phyloP scores from a whole-genome alignment of 2,113 vertebrate species.

The Laterallus jamaicensis region DNA sequence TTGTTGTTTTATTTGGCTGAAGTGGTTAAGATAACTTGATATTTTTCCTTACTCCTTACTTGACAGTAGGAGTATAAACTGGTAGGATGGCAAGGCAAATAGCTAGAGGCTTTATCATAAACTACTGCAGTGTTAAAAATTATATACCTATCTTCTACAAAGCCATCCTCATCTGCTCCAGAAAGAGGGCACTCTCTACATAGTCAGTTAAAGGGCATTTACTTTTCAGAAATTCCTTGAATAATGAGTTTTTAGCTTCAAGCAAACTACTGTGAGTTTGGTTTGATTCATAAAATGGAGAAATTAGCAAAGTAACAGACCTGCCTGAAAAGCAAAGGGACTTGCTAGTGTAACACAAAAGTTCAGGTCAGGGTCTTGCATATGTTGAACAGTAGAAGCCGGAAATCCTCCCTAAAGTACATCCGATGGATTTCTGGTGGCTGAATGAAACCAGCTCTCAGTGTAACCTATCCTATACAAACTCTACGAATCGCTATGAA shows the following conservation, averaged over 20 bases:
- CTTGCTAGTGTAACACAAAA: background rate
- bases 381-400: background rate
- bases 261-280: constrained; percentile 7
- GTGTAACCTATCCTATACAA: background rate
- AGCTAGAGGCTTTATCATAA: background rate
- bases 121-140: background rate
- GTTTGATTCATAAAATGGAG: background rate
- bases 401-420: constrained; percentile 16
- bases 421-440: background rate
- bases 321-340: background rate
- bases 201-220: background rate
- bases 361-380: background rate
- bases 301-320: background rate
- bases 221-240: constrained; percentile 14
- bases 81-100: background rate
- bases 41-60: background rate
- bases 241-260: background rate
- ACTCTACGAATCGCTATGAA: background rate
- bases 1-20: background rate
- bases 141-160: background rate
- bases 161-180: background rate
- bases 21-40: background rate
- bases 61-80: background rate
- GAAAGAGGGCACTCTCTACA: background rate
- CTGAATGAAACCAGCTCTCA: background rate